These are phyloP conservation scores for Trilocha varians DNA, from an alignment of 2,888 invertebrate genomes.

Conservation along the genomic window DNA sequence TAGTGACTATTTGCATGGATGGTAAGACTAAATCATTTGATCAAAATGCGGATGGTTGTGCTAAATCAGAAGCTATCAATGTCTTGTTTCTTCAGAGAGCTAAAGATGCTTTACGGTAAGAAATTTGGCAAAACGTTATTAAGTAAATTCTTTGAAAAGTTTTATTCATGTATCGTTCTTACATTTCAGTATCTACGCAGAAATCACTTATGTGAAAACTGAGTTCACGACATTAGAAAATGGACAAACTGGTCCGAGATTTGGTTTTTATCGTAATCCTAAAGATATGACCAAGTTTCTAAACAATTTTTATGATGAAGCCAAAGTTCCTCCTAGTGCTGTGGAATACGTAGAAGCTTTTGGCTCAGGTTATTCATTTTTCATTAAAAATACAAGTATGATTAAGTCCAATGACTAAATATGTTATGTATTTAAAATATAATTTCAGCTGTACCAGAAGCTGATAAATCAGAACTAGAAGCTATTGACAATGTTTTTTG, in stretches of 20 bases:
- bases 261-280: constrained; percentile 23
- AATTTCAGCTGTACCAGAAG: constrained; percentile 49
- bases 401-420: no score
- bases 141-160: no score
- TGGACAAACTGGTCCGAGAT: constrained; percentile 16
- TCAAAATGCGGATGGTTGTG: constrained; percentile 78
- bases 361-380: constrained; percentile 64
- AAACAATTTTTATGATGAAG: constrained; percentile 65
- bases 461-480: constrained; percentile 77
- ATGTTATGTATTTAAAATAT: no score
- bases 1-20: constrained; percentile 75
- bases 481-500: constrained; percentile 73
- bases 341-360: constrained; percentile 80
- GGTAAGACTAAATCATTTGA: constrained; percentile 91
- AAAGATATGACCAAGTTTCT: constrained; percentile 22
- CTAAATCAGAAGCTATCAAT: constrained; percentile 79
- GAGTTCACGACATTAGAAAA: constrained; percentile 16
- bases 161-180: constrained; percentile 5
- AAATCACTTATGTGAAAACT: constrained; percentile 25
- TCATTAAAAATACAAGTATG: no score
- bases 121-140: background rate
- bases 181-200: constrained; percentile 30
- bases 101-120: constrained; percentile 35
- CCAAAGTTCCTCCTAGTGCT: constrained; percentile 65
- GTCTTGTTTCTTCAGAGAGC: constrained; percentile 79